Evolutionary conservation across 2,888 invertebrate species (phyloP).

Genomic region (Rosalia funebris): DNA sequence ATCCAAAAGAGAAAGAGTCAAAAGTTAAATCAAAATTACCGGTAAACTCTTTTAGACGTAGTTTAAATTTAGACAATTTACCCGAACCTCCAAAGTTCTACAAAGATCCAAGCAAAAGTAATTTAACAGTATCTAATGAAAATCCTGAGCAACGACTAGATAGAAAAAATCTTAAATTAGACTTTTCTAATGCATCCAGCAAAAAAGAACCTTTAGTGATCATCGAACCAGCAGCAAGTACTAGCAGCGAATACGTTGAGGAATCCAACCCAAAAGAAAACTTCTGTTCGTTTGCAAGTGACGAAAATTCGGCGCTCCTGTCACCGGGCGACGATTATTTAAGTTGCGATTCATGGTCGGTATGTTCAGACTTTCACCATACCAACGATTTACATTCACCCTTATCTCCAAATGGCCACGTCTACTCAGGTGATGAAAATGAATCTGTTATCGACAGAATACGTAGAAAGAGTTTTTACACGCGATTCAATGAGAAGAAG

Average conservation of each 20-base stretch:
- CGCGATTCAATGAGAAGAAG: slow-evolving; percentile 87
- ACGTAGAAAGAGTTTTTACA: slow-evolving; percentile 88
- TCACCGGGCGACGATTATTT: slow-evolving; percentile 73
- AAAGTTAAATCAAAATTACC: slow-evolving; percentile 59
- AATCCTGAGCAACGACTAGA: slow-evolving; percentile 50
- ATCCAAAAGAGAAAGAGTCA: slow-evolving; percentile 37
- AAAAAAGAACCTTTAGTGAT: slow-evolving; percentile 38
- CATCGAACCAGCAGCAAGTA: slow-evolving; percentile 28
- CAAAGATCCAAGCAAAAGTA: slow-evolving; percentile 36
- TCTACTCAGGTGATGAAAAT: slow-evolving; percentile 64
- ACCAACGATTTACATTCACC: slow-evolving; percentile 50
- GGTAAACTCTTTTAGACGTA: slow-evolving; percentile 58
- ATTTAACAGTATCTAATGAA: slow-evolving; percentile 30
- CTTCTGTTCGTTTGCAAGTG: slow-evolving; percentile 54
- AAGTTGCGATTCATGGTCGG: slow-evolving; percentile 72
- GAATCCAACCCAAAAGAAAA: slow-evolving; percentile 39
- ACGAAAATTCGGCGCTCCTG: slow-evolving; percentile 63
- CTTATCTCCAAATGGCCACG: slow-evolving; percentile 62
- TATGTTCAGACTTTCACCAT: slow-evolving; percentile 68
- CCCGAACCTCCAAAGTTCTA: slow-evolving; percentile 49
- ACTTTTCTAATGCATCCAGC: slow-evolving; percentile 65
- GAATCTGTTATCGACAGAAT: slow-evolving; percentile 86
- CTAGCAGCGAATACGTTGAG: slow-evolving; percentile 37
- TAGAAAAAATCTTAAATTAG: slow-evolving; percentile 70
- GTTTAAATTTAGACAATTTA: slow-evolving; percentile 58